Conservation (phyloP, 2,888 invertebrate genomes). For the Orgyia antiqua region DNA sequence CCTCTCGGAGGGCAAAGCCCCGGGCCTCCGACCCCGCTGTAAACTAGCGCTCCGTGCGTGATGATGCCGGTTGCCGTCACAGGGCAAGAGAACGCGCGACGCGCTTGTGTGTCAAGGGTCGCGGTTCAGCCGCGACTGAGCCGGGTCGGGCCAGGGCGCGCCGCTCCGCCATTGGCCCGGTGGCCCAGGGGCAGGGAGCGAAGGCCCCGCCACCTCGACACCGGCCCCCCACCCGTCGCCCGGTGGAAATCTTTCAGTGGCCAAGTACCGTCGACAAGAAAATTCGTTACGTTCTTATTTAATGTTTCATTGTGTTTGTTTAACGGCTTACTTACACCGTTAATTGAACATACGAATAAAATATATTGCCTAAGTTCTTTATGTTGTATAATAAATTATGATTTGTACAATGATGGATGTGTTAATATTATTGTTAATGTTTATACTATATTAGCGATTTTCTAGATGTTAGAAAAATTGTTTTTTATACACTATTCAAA, state of each 20-base stretch:
- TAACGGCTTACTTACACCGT: conserved; percentile 16
- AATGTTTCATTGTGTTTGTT: too few species aligned
- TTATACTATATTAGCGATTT: too few species aligned
- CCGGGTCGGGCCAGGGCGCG: conserved; percentile 73
- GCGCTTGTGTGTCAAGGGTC: conserved; percentile 75
- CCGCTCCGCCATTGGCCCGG: conserved; percentile 75
- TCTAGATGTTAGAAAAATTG: too few species aligned
- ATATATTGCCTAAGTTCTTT: too few species aligned
- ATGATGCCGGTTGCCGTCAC: conserved; percentile 69
- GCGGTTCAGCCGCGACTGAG: conserved; percentile 74
- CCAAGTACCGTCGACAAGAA: conserved; percentile 64
- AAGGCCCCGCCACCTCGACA: conserved; percentile 75
- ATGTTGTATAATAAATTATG: too few species aligned
- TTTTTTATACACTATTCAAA: too few species aligned
- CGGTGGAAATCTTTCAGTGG: conserved; percentile 68
- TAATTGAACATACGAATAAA: background rate
- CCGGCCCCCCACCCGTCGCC: conserved; percentile 47
- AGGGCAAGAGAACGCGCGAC: conserved; percentile 59
- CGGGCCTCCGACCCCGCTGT: conserved; percentile 79
- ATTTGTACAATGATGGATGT: too few species aligned
- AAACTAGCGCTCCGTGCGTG: conserved; percentile 79
- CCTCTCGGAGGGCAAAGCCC: conserved; percentile 78
- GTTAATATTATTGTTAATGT: too few species aligned
- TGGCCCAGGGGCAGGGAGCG: conserved; percentile 75
- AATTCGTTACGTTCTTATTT: conserved; percentile 43